Percentiles rank a stretch among this genome's conserved stretches.
Conservation (phyloP, 1,140 invertebrate genomes). For the Drosophila equinoxialis region DNA sequence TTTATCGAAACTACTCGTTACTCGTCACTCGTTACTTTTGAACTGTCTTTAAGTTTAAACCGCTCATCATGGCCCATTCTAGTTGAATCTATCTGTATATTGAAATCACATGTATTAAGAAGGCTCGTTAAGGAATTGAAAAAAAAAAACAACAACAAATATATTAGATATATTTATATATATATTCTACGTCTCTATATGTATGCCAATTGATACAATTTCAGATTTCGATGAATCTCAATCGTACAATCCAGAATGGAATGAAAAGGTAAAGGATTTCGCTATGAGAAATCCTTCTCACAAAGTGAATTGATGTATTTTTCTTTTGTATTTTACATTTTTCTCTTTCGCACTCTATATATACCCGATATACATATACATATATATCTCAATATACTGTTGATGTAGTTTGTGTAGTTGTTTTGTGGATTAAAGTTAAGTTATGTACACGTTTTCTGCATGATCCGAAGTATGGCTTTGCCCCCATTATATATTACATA, state of each 20-base stretch:
- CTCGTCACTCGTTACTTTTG: conserved; percentile 13
- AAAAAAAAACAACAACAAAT: not conserved
- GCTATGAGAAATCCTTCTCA: conserved; percentile 56
- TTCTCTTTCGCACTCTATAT: conserved; percentile 48
- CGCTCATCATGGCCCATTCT: conserved; percentile 11
- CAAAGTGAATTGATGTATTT: conserved; percentile 43
- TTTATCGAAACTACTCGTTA: not conserved
- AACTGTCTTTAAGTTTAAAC: not conserved
- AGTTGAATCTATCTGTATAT: not conserved
- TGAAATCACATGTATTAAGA: not conserved
- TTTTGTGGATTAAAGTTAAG: conserved; percentile 23
- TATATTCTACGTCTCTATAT: not conserved
- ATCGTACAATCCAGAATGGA: conserved; percentile 82
- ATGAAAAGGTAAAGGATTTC: conserved; percentile 82
- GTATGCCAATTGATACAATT: conserved; percentile 72
- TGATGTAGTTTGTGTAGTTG: conserved; percentile 65
- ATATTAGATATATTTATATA: not conserved
- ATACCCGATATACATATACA: conserved; percentile 2
- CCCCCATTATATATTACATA: not conserved
- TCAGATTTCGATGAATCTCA: conserved; percentile 83
- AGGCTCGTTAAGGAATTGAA: conserved; percentile 7
- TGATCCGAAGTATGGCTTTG: conserved; percentile 39
- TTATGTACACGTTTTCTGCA: conserved; percentile 4
- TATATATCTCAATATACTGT: conserved; percentile 35
- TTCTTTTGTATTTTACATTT: conserved; percentile 16